phyloP scores from a whole-genome alignment of 2,113 vertebrate species.

The Aramus guarauna region DNA sequence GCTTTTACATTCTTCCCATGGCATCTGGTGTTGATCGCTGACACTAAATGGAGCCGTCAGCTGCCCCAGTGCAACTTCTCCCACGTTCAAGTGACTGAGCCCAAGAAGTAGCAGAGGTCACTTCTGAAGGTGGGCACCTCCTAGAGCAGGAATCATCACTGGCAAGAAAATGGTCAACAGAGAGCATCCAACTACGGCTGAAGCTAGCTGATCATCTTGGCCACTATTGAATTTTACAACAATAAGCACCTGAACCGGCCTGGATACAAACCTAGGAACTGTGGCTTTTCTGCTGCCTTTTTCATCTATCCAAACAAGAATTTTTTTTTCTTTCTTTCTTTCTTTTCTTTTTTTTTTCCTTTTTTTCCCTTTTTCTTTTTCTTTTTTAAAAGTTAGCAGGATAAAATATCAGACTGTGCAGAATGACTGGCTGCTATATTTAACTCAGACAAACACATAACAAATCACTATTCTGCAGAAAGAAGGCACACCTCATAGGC shows the following conservation, averaged over 20 bases:
- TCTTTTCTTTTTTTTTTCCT: background rate
- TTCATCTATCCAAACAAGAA: slow-evolving; percentile 65
- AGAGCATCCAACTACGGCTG: background rate
- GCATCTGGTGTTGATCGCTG: background rate
- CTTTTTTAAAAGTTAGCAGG: slow-evolving; percentile 8
- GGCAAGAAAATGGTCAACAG: background rate
- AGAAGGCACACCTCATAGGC: slow-evolving; percentile 72
- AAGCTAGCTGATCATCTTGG: background rate
- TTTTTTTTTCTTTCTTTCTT: background rate
- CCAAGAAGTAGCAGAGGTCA: background rate
- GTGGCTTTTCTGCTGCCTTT: slow-evolving; percentile 52
- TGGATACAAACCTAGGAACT: slow-evolving; percentile 21
- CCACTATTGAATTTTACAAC: slow-evolving; percentile 11
- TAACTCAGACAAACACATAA: slow-evolving; percentile 82
- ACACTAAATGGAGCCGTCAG: background rate
- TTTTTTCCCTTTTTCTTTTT: background rate
- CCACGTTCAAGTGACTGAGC: background rate
- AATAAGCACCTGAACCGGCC: background rate
- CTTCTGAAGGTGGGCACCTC: background rate
- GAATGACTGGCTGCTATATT: slow-evolving; percentile 75
- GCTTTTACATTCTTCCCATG: background rate
- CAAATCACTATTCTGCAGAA: slow-evolving; percentile 77
- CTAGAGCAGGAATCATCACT: background rate
- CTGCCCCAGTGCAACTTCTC: background rate
- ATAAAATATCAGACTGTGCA: slow-evolving; percentile 56